phyloP scores from a whole-genome alignment of 1,140 invertebrate species.

The Pogonomyrmex californicus region DNA sequence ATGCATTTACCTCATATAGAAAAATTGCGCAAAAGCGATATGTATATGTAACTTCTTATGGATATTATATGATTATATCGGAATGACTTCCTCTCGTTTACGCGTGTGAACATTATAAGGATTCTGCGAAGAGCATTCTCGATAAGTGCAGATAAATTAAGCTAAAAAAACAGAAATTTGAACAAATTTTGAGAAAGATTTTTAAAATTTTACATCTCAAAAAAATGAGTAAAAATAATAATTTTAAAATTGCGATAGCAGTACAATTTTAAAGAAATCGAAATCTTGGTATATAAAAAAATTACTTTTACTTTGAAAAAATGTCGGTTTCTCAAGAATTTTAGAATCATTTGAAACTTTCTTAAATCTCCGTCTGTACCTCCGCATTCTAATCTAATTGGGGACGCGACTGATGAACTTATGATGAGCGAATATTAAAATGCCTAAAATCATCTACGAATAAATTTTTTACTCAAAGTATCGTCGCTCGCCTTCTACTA shows the following conservation, averaged over 20 bases:
- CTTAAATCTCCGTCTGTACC: no score
- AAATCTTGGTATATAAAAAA: not conserved
- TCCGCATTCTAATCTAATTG: not conserved
- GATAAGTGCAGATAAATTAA: not conserved
- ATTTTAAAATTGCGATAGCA: not conserved
- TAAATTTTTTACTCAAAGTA: constrained; percentile 68
- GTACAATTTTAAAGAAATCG: not conserved
- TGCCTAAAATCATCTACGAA: not conserved
- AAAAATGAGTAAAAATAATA: not conserved
- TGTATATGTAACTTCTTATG: not conserved
- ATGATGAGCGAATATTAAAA: constrained; percentile 34
- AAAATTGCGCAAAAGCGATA: constrained; percentile 10
- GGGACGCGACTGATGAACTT: constrained; percentile 38
- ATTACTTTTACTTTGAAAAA: not conserved
- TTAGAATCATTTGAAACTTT: not conserved
- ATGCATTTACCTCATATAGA: constrained; percentile 11
- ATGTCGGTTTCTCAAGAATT: not conserved
- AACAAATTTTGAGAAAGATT: not conserved
- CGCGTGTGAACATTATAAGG: not conserved
- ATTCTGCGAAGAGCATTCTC: not conserved
- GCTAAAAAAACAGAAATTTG: no score
- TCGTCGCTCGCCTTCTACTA: constrained; percentile 18
- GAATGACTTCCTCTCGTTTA: not conserved
- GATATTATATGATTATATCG: constrained; percentile 22
- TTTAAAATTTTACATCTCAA: not conserved